A percentile compares a stretch with the other conserved stretches of the same genome.
These are phyloP conservation scores for Oreochromis tanganicae DNA, from an alignment of 2,113 vertebrate genomes.

Conservation along the genomic window DNA sequence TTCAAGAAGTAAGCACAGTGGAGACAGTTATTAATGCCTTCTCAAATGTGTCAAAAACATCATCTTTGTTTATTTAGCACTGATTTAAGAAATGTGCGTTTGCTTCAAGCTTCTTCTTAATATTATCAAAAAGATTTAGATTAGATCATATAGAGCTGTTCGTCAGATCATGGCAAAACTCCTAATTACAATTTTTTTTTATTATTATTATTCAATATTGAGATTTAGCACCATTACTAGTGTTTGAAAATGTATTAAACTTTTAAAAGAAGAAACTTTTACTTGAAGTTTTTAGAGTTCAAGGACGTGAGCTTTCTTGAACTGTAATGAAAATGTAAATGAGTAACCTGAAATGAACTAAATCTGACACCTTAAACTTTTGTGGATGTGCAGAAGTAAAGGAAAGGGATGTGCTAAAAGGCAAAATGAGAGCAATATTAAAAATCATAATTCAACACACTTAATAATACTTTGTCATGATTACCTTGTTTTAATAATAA, in stretches of 20 bases:
- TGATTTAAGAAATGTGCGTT: not conserved
- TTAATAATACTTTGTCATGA: not conserved
- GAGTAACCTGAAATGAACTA: not conserved
- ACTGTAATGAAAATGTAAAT: not conserved
- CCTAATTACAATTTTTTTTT: not conserved
- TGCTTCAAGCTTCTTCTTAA: not conserved
- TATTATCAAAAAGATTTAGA: not conserved
- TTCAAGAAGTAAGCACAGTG: not conserved
- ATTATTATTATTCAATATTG: not conserved
- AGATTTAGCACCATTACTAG: not conserved
- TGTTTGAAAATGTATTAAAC: not conserved
- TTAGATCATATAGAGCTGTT: not conserved
- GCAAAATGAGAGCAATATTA: not conserved
- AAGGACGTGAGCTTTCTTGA: not conserved
- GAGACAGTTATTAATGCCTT: not conserved
- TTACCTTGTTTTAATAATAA: not conserved
- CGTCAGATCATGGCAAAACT: not conserved
- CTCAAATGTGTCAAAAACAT: not conserved
- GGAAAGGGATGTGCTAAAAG: not conserved
- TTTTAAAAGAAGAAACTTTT: not conserved
- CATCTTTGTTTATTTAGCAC: not conserved
- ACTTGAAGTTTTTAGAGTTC: no score
- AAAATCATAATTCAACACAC: not conserved
- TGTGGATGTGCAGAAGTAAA: not conserved
- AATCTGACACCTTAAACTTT: not conserved